Evolutionary conservation across 1,140 invertebrate species (phyloP).

Genomic region (Scaptomyza pallida): DNA sequence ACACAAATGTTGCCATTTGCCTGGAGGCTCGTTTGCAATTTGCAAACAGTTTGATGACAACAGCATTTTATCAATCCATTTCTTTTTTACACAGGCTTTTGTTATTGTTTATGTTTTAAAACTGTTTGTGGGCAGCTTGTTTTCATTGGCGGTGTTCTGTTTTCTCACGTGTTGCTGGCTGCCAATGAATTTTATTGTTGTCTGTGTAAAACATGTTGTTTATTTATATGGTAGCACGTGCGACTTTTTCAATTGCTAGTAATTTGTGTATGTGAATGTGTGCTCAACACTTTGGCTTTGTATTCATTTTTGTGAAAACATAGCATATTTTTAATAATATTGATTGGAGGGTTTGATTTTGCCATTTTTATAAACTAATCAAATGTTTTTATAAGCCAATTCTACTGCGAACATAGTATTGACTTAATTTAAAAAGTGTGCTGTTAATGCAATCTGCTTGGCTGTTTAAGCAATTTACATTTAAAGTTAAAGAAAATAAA

Average conservation of each 20-base stretch:
- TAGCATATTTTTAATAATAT: constrained; percentile 20
- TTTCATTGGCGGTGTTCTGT: constrained; percentile 40
- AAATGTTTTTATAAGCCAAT: background rate
- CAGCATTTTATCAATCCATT: constrained; percentile 46
- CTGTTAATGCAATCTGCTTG: constrained; percentile 26
- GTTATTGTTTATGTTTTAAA: constrained; percentile 10
- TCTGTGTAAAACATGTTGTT: constrained; percentile 48
- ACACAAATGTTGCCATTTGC: constrained; percentile 26
- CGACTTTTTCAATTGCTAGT: constrained; percentile 58
- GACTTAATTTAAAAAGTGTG: constrained; percentile 3
- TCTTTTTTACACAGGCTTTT: constrained; percentile 11
- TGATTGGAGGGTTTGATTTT: constrained; percentile 18
- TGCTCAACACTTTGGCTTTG: background rate
- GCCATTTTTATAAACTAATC: background rate
- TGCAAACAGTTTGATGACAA: constrained; percentile 41
- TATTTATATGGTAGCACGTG: constrained; percentile 70
- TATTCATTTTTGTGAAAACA: background rate
- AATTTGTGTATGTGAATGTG: constrained; percentile 31
- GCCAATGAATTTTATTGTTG: constrained; percentile 65
- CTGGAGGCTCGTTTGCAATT: constrained; percentile 39
- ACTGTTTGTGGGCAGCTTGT: constrained; percentile 20
- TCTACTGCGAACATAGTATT: constrained; percentile 20
- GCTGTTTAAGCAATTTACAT: constrained; percentile 5
- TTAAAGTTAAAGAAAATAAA: too few species aligned
- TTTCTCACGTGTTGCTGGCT: constrained; percentile 73